Conservation (phyloP, 2,797 vertebrate species). For the Mus spretus region DNA sequence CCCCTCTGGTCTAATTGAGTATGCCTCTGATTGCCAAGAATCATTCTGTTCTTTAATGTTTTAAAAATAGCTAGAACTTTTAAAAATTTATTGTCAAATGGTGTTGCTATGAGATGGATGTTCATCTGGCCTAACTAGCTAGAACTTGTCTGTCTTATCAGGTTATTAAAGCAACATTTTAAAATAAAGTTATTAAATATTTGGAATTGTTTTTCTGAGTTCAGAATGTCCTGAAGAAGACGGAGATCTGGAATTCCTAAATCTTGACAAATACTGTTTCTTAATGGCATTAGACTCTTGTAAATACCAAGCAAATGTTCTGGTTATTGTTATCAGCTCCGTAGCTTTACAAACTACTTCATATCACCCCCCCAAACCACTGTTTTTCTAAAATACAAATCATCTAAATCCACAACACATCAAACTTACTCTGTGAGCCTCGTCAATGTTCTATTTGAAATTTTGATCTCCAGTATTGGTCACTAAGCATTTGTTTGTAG, state of each 20-base stretch:
- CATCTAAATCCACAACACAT: background rate
- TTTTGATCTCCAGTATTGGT: background rate
- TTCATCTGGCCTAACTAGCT: slow-evolving; percentile 6
- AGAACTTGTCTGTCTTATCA: slow-evolving; percentile 58
- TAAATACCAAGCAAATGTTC: slow-evolving; percentile 25
- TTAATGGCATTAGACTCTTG: slow-evolving; percentile 20
- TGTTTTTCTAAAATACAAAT: slow-evolving; percentile 2
- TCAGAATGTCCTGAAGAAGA: slow-evolving; percentile 71
- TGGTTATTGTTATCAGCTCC: slow-evolving; percentile 8
- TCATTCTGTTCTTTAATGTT: slow-evolving; percentile 77
- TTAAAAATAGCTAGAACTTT: slow-evolving; percentile 76
- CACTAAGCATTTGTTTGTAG: background rate
- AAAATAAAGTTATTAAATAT: slow-evolving; percentile 76
- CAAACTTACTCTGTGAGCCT: background rate
- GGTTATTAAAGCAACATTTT: slow-evolving; percentile 71
- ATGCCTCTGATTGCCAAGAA: slow-evolving; percentile 65
- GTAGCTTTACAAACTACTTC: background rate
- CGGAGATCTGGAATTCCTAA: slow-evolving; percentile 55
- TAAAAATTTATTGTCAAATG: slow-evolving; percentile 68
- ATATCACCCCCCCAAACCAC: slow-evolving; percentile 21
- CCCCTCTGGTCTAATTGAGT: slow-evolving; percentile 8
- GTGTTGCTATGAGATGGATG: slow-evolving; percentile 60
- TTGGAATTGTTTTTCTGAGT: slow-evolving; percentile 77
- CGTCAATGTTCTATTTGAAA: slow-evolving; percentile 1
- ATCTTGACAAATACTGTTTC: background rate